These are phyloP conservation scores for Gonocerus acuteangulatus DNA, from an alignment of 2,888 invertebrate genomes.

Conservation along the genomic window DNA sequence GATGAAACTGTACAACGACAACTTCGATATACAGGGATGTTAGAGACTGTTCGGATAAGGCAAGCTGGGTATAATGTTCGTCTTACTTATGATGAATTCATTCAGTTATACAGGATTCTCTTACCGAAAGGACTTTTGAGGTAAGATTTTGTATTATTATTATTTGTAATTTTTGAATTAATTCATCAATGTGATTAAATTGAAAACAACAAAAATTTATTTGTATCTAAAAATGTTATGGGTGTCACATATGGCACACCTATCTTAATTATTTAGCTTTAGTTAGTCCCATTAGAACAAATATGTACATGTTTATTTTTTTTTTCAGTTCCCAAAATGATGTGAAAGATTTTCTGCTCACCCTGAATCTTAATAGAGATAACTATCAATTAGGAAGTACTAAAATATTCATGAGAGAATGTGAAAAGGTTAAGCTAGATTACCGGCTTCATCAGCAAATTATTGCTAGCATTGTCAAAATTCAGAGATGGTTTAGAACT, in stretches of 20 bases:
- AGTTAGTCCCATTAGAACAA: too few relatives aligned
- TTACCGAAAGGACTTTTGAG: slow-evolving; percentile 72
- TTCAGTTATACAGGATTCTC: slow-evolving; percentile 82
- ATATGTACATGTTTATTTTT: slow-evolving; percentile 7
- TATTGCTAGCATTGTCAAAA: slow-evolving; percentile 81
- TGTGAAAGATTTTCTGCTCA: slow-evolving; percentile 73
- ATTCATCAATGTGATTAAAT: not conserved
- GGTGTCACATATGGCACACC: too few relatives aligned
- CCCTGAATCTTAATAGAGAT: slow-evolving; percentile 74
- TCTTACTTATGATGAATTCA: slow-evolving; percentile 88
- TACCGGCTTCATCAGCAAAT: slow-evolving; percentile 88
- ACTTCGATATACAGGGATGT: slow-evolving; percentile 90
- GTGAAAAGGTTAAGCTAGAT: slow-evolving; percentile 86
- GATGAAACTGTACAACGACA: slow-evolving; percentile 86
- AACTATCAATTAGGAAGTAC: slow-evolving; percentile 84
- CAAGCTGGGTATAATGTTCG: slow-evolving; percentile 93
- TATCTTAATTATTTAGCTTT: too few relatives aligned
- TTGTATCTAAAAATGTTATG: too few relatives aligned
- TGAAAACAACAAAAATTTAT: not conserved
- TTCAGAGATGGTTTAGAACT: slow-evolving; percentile 53
- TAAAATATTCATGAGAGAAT: slow-evolving; percentile 89
- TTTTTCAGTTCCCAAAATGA: slow-evolving; percentile 69
- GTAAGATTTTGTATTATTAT: slow-evolving; percentile 36
- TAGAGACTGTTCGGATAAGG: slow-evolving; percentile 89
- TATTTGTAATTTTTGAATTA: not conserved